A percentile compares a stretch with the other conserved stretches of the same genome.
phyloP scores from a whole-genome alignment of 2,888 invertebrate species.

The Trimorus sp. region DNA sequence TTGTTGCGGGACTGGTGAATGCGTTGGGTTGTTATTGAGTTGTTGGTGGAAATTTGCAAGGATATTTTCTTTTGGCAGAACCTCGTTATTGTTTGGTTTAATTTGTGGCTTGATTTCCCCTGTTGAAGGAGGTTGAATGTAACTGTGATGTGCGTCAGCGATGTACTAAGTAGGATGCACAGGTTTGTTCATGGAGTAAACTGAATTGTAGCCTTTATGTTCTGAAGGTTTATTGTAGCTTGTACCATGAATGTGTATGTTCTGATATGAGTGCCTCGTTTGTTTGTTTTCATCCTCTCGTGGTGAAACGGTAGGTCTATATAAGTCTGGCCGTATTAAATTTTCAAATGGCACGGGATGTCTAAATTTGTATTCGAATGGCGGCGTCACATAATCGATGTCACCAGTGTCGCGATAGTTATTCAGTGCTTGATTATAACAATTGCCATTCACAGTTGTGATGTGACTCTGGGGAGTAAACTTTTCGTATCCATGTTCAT shows the following conservation, averaged over 20 bases:
- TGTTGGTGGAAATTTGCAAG: slow-evolving; percentile 75
- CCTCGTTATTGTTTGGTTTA: slow-evolving; percentile 73
- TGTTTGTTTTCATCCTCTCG: slow-evolving; percentile 68
- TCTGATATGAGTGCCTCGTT: slow-evolving; percentile 5
- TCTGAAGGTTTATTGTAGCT: slow-evolving; percentile 48
- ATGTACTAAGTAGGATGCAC: slow-evolving; percentile 64
- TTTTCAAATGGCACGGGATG: slow-evolving; percentile 75
- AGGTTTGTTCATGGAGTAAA: slow-evolving; percentile 52
- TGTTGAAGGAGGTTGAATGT: slow-evolving; percentile 38
- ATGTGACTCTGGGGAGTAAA: slow-evolving; percentile 66
- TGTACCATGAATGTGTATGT: slow-evolving; percentile 51
- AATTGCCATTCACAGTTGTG: slow-evolving; percentile 67
- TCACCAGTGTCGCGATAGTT: slow-evolving; percentile 57
- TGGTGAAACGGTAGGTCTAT: slow-evolving; percentile 66
- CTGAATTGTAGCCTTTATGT: slow-evolving; percentile 48
- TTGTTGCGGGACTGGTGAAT: slow-evolving; percentile 64
- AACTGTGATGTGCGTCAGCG: slow-evolving; percentile 63
- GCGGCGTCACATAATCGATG: slow-evolving; percentile 76
- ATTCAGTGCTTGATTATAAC: slow-evolving; percentile 70
- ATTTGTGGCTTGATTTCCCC: slow-evolving; percentile 61
- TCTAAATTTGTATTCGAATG: slow-evolving; percentile 74
- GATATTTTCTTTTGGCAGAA: slow-evolving; percentile 74
- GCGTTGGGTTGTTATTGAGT: slow-evolving; percentile 63
- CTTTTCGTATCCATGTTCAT: slow-evolving; percentile 67
- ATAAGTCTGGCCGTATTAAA: slow-evolving; percentile 70